phyloP scores from a whole-genome alignment of 1,140 invertebrate genomes.

The Trachymyrmex septentrionalis region DNA sequence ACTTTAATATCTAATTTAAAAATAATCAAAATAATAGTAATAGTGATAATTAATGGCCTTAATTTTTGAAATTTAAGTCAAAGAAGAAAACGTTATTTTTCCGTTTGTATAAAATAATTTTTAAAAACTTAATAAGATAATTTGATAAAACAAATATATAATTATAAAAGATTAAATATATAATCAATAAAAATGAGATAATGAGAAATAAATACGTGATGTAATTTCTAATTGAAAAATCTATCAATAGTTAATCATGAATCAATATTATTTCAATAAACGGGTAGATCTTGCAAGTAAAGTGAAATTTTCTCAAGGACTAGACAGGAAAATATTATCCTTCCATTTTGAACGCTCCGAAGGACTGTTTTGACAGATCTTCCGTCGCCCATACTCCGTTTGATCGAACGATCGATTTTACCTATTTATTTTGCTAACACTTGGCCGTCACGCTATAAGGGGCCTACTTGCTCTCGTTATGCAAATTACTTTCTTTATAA shows the following conservation, averaged over 20 bases:
- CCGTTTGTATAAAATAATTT: background rate
- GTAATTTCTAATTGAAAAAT: constrained; percentile 16
- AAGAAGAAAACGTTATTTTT: background rate
- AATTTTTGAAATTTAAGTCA: background rate
- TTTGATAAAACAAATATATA: background rate
- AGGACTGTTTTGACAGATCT: constrained; percentile 80
- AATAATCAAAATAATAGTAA: background rate
- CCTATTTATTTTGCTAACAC: constrained; percentile 84
- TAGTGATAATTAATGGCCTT: background rate
- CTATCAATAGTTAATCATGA: constrained; percentile 4
- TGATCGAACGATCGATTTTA: constrained; percentile 77
- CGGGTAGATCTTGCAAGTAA: background rate
- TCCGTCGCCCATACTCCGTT: constrained; percentile 67
- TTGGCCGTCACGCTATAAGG: constrained; percentile 59
- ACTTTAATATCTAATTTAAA: background rate
- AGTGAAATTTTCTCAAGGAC: constrained; percentile 47
- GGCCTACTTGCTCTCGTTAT: constrained; percentile 70
- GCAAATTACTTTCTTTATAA: constrained; percentile 65
- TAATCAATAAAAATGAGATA: constrained; percentile 8
- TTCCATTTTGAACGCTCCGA: constrained; percentile 75
- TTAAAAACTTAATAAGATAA: too few species aligned
- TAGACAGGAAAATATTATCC: constrained; percentile 80
- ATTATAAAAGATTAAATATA: background rate
- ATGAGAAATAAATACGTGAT: background rate
- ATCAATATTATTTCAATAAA: constrained; percentile 43